phyloP scores from a whole-genome alignment of 2,888 invertebrate species.

The Drosophila macrothrix region DNA sequence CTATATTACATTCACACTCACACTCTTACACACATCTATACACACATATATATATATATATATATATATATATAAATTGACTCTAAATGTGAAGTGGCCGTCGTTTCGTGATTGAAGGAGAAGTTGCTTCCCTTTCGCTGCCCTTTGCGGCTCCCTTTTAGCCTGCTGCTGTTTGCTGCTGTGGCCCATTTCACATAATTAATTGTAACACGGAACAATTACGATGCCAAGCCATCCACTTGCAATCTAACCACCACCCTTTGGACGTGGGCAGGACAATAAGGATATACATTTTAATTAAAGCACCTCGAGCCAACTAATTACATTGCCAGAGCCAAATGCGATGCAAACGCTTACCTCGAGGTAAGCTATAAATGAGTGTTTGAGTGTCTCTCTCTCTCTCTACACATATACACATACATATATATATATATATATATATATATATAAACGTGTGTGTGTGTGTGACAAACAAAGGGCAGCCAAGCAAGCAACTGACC shows the following conservation, averaged over 20 bases:
- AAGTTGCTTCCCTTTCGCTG: slow-evolving; percentile 6
- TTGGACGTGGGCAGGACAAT: slow-evolving; percentile 59
- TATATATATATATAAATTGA: background rate
- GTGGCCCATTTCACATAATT: slow-evolving; percentile 74
- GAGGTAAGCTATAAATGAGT: slow-evolving; percentile 11
- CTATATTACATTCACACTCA: slow-evolving; percentile 10
- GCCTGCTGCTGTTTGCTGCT: slow-evolving; percentile 17
- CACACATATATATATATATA: background rate
- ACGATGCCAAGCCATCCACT: slow-evolving; percentile 41
- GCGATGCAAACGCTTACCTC: slow-evolving; percentile 31
- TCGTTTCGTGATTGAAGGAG: slow-evolving; percentile 14
- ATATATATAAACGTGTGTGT: background rate
- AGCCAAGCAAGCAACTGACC: slow-evolving; percentile 36
- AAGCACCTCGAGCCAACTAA: slow-evolving; percentile 79
- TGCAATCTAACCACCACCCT: no score
- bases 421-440: no score
- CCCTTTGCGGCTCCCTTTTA: background rate
- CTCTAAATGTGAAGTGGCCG: slow-evolving; percentile 12
- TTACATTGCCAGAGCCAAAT: slow-evolving; percentile 67
- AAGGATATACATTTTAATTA: slow-evolving; percentile 79
- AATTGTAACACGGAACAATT: slow-evolving; percentile 79
- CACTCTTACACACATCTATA: background rate
- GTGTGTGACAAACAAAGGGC: slow-evolving; percentile 26
- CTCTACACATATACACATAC: no score
- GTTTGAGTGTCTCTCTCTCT: background rate